Conservation (phyloP, 1,140 invertebrate species). For the Drosophila asahinai region DNA sequence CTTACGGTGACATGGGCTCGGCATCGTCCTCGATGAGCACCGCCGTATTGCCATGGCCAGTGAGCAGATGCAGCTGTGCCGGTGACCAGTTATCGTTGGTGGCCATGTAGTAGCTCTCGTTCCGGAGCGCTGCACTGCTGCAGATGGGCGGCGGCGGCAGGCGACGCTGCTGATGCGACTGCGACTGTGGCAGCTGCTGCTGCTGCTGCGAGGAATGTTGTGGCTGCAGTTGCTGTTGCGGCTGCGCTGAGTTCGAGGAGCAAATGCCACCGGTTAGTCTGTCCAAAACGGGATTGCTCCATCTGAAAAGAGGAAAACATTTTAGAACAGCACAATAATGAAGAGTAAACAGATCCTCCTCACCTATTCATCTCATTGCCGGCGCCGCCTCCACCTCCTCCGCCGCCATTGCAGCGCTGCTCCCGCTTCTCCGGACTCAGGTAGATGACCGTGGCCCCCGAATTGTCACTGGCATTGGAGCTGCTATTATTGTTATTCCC, state of each 20-base stretch:
- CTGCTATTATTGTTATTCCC: slow-evolving; percentile 63
- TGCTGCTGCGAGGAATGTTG: slow-evolving; percentile 41
- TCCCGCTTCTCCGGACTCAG: slow-evolving; percentile 86
- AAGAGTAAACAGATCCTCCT: background rate
- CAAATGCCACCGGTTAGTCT: slow-evolving; percentile 90
- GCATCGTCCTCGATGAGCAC: slow-evolving; percentile 90
- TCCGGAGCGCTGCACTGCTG: slow-evolving; percentile 86
- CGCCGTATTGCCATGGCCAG: slow-evolving; percentile 79
- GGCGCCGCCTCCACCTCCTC: slow-evolving; percentile 35
- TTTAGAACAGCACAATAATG: too few species aligned
- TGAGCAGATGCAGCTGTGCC: slow-evolving; percentile 66
- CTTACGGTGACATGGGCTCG: slow-evolving; percentile 84
- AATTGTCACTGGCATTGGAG: slow-evolving; percentile 87
- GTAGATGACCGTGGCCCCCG: slow-evolving; percentile 88
- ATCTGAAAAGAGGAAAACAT: slow-evolving; percentile 45
- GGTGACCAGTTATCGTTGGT: slow-evolving; percentile 86
- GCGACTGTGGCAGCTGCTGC: slow-evolving; percentile 18
- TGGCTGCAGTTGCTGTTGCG: slow-evolving; percentile 38
- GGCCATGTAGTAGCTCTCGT: slow-evolving; percentile 95
- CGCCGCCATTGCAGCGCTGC: slow-evolving; percentile 51
- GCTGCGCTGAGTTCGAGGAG: slow-evolving; percentile 74
- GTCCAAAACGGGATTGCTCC: slow-evolving; percentile 93
- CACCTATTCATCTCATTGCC: slow-evolving; percentile 79
- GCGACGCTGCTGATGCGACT: slow-evolving; percentile 51
- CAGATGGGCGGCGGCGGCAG: slow-evolving; percentile 46